These are phyloP conservation scores for Alligator mississippiensis DNA, from an alignment of 2,113 vertebrate species.

Conservation along the genomic window DNA sequence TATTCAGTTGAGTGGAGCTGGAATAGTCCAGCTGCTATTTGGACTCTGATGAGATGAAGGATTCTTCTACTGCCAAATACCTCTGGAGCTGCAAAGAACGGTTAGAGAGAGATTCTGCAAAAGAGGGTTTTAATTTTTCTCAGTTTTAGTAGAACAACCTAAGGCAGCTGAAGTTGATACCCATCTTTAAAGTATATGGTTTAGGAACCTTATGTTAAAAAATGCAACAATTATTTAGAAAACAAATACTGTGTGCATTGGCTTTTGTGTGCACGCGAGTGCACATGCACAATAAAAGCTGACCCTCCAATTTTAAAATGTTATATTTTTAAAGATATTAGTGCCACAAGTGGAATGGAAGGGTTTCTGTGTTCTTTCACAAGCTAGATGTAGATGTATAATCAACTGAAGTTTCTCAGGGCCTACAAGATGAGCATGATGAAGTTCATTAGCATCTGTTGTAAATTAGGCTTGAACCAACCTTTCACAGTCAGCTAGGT, in stretches of 20 bases:
- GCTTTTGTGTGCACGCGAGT: too few species aligned
- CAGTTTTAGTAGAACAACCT: not conserved
- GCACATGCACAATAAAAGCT: not conserved
- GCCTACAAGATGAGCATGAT: not conserved
- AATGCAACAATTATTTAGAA: fast-evolving
- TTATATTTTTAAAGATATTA: not conserved
- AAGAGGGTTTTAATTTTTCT: not conserved
- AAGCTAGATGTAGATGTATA: not conserved
- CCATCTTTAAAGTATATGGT: not conserved
- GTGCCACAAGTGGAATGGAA: not conserved
- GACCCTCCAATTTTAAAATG: not conserved
- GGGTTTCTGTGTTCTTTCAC: fast-evolving
- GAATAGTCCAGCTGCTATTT: not conserved
- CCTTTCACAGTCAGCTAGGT: too few species aligned
- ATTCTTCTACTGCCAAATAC: not conserved
- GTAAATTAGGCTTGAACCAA: not conserved
- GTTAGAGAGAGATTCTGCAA: not conserved
- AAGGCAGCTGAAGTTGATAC: not conserved
- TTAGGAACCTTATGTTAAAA: not conserved
- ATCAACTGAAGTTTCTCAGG: not conserved
- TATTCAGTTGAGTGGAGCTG: not conserved
- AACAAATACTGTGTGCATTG: not conserved
- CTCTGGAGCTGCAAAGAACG: not conserved
- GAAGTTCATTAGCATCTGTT: not conserved
- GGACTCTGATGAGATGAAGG: not conserved